Conservation (phyloP, 2,113 vertebrate genomes). For the Ellobius talpinus region DNA sequence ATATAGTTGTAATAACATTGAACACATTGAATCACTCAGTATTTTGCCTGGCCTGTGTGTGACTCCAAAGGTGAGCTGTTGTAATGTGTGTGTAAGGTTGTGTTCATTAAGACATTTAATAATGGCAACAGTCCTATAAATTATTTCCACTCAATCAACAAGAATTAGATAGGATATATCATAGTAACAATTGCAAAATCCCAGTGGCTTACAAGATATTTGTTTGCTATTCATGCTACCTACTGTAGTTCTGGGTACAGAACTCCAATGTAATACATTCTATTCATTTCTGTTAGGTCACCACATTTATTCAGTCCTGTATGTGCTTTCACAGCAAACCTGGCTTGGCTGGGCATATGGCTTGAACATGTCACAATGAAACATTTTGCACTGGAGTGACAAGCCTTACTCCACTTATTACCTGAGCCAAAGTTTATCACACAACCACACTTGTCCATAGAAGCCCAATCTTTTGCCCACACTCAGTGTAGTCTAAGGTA, state of each 20-base stretch:
- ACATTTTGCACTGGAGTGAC: not conserved
- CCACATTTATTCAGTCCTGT: not conserved
- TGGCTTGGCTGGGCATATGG: not conserved
- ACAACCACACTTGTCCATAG: not conserved
- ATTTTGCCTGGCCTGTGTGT: not conserved
- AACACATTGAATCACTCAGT: not conserved
- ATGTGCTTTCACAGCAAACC: not conserved
- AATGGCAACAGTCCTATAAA: not conserved
- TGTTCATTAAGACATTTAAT: not conserved
- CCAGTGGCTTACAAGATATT: not conserved
- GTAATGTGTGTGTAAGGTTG: not conserved
- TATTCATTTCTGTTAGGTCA: not conserved
- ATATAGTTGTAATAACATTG: constrained; percentile 23
- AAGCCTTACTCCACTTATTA: not conserved
- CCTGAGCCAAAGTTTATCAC: not conserved
- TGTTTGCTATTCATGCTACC: not conserved
- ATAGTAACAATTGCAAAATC: not conserved
- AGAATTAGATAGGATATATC: not conserved
- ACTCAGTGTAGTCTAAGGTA: not conserved
- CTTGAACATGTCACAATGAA: not conserved
- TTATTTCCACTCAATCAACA: not conserved
- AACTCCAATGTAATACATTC: not conserved
- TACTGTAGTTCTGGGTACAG: not conserved
- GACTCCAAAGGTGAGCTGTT: not conserved
- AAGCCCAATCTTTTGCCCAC: not conserved